A percentile compares a stretch with the other conserved stretches of the same genome.
These are phyloP conservation scores for Lithobates pipiens DNA, from an alignment of 2,797 vertebrate genomes.

Conservation along the genomic window DNA sequence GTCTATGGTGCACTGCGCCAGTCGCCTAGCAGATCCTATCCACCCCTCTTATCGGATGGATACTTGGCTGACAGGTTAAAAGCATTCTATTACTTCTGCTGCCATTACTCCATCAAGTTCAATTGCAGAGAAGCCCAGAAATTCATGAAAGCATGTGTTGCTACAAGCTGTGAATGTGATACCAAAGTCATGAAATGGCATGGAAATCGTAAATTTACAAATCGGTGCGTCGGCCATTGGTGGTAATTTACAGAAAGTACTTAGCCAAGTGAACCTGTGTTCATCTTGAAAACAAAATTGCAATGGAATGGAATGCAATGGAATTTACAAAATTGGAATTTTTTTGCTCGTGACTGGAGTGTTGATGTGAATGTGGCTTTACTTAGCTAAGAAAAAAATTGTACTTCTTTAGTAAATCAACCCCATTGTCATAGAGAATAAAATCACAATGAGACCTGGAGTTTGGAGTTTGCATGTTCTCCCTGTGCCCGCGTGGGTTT, in stretches of 20 bases:
- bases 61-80: slow-evolving; percentile 11
- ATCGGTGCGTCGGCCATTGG: background rate
- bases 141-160: background rate
- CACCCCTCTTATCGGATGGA: background rate
- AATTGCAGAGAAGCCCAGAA: background rate
- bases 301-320: no score
- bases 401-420: no score
- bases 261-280: no score
- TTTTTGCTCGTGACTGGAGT: no score
- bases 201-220: background rate
- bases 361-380: no score
- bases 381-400: no score
- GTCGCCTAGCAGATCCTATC: background rate
- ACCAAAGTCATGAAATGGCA: background rate
- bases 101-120: slow-evolving; percentile 14
- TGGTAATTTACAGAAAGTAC: background rate
- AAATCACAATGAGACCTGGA: no score
- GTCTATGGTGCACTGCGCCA: background rate
- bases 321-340: no score
- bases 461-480: no score
- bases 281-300: no score
- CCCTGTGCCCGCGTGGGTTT: no score
- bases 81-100: slow-evolving; percentile 30
- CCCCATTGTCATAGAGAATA: no score
- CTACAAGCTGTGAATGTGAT: background rate